Evolutionary conservation across 2,797 vertebrate genomes (phyloP), one percentile per base, ranked within the genome.

Genomic region (Gobionotothen gibberifrons): DNA sequence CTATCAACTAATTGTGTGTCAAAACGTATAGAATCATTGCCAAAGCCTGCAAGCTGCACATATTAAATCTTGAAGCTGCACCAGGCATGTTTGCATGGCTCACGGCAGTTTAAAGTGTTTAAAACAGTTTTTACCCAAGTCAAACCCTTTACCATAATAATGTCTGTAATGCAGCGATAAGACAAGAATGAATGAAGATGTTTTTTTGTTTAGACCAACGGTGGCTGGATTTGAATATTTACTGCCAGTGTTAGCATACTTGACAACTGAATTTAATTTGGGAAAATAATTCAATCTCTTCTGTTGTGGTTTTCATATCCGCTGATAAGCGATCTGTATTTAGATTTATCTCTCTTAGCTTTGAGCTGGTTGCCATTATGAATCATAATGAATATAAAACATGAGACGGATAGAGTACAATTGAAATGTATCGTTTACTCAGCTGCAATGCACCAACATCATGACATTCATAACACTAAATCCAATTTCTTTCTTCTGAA

Each of bases 191-290:
- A 63, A 58, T 69, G 42, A 57, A 44, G 2, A 64, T 40, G 14
- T 53, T 47, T 32, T 66, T 55, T 40, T 69, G 55, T 55, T 36
- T 26, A 46, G 51, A 76, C 13, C n/a, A 56, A 56, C 61, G 60
- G 49, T 32, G 47, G 54, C 40, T 70, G 44, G 26, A 39, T 64
- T 67, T 62, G 65, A 74, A 61, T 81, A 78, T 87, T 80, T 82
- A 59, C 59, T 70, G 66, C 47, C 52, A 57, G 22, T 49, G 74
- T 74, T 74, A 32, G 62, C 62, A 71, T 54, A 53, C 44, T 63
- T 87, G 82, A 87, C 57, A 78, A 71, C 36, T 79, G 66, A 74
- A 84, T 87, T 84, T 86, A 85, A 87, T 90, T 84, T 87, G 55
- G 49, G 56, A 77, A 79, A 88, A 81, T 80, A 80, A 83, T 72